phyloP scores from a whole-genome alignment of 2,113 vertebrate genomes.

The Corynorhinus townsendii region DNA sequence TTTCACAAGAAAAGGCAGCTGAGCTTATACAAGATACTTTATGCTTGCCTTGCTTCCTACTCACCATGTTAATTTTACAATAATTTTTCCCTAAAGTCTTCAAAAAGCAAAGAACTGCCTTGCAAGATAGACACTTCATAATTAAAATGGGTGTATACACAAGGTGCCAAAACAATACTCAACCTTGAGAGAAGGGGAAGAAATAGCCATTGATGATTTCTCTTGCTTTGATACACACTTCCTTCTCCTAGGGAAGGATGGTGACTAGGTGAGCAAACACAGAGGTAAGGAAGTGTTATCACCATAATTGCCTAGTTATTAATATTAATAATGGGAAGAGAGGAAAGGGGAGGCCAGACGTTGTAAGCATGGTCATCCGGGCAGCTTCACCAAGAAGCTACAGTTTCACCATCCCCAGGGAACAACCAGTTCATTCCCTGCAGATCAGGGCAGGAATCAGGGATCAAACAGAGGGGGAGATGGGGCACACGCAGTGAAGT shows the following conservation, averaged over 20 bases:
- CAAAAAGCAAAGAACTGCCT: constrained; percentile 17
- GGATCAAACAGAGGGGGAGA: background rate
- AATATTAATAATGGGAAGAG: background rate
- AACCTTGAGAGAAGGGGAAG: constrained; percentile 23
- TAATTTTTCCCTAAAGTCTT: background rate
- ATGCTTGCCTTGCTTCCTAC: background rate
- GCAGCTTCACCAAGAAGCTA: background rate
- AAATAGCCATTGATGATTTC: constrained; percentile 57
- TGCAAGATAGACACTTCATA: constrained; percentile 47
- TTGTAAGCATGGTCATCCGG: background rate
- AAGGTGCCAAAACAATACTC: constrained; percentile 47
- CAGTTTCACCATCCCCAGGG: background rate
- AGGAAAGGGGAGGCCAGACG: background rate
- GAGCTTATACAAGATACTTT: background rate
- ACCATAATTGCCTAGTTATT: background rate
- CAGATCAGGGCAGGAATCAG: background rate
- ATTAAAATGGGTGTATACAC: constrained; percentile 52
- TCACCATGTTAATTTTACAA: constrained; percentile 20
- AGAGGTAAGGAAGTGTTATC: constrained; percentile 23
- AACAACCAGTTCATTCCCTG: background rate
- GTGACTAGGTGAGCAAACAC: constrained; percentile 41
- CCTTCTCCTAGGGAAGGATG: constrained; percentile 51
- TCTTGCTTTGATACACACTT: constrained; percentile 77
- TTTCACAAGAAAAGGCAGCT: background rate
- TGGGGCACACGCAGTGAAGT: background rate